Conservation (phyloP, 2,797 vertebrate genomes). For the Acipenser oxyrinchus region DNA sequence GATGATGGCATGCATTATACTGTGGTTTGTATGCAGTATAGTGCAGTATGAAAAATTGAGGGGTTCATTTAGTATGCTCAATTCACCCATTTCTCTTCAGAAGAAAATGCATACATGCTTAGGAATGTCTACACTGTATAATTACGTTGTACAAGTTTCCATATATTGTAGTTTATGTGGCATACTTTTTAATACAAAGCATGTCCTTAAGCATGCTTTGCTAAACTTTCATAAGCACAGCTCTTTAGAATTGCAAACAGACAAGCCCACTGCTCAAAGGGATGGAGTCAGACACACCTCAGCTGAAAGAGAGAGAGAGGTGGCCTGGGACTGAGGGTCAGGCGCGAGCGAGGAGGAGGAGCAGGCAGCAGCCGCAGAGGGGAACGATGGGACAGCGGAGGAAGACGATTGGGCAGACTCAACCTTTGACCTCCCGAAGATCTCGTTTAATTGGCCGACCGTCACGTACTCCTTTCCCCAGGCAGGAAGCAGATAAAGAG, state of each 20-base stretch:
- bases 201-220: too few species aligned
- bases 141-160: too few species aligned
- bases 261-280: not conserved
- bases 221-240: too few species aligned
- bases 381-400: slow-evolving; percentile 50
- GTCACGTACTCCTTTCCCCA: slow-evolving; percentile 70
- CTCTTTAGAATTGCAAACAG: slow-evolving; percentile 11
- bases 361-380: slow-evolving; percentile 35
- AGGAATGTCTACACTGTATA: too few species aligned
- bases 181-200: too few species aligned
- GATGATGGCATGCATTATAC: too few species aligned
- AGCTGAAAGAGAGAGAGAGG: slow-evolving; percentile 61
- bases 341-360: slow-evolving; percentile 50
- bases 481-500: slow-evolving; percentile 10
- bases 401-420: slow-evolving; percentile 52
- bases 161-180: too few species aligned
- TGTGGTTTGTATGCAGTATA: too few species aligned
- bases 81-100: too few species aligned
- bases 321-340: slow-evolving; percentile 48
- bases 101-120: too few species aligned
- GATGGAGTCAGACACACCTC: slow-evolving; percentile 66
- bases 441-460: slow-evolving; percentile 71
- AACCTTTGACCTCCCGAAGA: slow-evolving; percentile 66
- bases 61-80: too few species aligned
- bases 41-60: too few species aligned